Conservation (phyloP, 2,888 invertebrate genomes). For the Rhimphoctona megacephalus region DNA sequence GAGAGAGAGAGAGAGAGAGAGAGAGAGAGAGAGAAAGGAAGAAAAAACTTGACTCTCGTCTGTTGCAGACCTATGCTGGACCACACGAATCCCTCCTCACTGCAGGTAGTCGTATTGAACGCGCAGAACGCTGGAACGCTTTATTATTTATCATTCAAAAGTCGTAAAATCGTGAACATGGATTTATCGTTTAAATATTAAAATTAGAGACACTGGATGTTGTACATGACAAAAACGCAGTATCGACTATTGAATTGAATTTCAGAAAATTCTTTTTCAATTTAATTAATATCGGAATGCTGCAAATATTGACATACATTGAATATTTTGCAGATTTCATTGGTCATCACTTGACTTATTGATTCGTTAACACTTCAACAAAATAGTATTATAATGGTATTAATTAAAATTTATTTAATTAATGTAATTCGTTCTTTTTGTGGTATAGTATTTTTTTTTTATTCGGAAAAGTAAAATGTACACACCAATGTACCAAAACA, state of each 20-base stretch:
- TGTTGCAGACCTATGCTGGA: conserved; percentile 30
- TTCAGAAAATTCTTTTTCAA: neutral
- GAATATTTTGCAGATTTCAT: neutral
- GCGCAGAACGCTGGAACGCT: conserved; percentile 63
- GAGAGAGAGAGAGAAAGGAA: neutral
- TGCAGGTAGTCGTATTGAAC: conserved; percentile 67
- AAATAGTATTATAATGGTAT: neutral
- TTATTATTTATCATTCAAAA: conserved; percentile 81
- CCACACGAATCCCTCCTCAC: conserved; percentile 58
- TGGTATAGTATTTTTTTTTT: neutral
- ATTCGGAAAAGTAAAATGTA: neutral
- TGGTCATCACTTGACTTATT: neutral
- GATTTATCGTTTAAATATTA: conserved; percentile 83
- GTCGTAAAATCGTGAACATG: conserved; percentile 80
- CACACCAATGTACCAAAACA: too few relatives aligned
- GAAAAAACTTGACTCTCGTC: conserved; percentile 38
- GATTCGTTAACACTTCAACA: neutral
- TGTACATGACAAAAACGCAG: neutral
- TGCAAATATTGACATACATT: neutral
- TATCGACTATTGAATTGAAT: conserved; percentile 6
- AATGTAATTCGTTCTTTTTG: neutral
- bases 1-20: neutral
- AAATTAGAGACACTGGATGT: conserved; percentile 79
- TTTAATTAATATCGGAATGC: neutral
- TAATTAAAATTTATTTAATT: neutral